Percentiles rank a stretch among this genome's conserved stretches.
Evolutionary conservation across 2,888 invertebrate species (phyloP).

Genomic region (Drosophila prolongata): DNA sequence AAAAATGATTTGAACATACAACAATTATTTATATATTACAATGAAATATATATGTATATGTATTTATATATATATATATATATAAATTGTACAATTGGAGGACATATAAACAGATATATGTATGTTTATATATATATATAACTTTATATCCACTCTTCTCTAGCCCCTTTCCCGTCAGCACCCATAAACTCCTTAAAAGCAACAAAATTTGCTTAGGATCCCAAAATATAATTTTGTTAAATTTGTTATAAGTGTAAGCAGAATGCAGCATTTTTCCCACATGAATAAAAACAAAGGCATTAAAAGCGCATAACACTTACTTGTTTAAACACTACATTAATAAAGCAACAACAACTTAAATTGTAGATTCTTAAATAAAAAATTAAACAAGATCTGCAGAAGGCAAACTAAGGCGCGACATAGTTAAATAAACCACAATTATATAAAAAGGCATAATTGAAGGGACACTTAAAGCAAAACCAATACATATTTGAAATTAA

Average conservation of each 20-base stretch:
- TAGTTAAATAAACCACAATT: constrained; percentile 68
- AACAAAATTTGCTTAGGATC: constrained; percentile 4
- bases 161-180: constrained; percentile 6
- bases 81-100: constrained; percentile 59
- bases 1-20: constrained; percentile 38
- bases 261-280: constrained; percentile 4
- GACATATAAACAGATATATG: constrained; percentile 41
- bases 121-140: constrained; percentile 12
- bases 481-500: constrained; percentile 75
- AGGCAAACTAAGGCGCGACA: constrained; percentile 24
- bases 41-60: constrained; percentile 43
- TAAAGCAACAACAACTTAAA: constrained; percentile 36
- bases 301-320: constrained; percentile 1
- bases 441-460: constrained; percentile 52
- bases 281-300: constrained; percentile 9
- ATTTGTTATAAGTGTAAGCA: constrained; percentile 20
- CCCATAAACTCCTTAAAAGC: constrained; percentile 6
- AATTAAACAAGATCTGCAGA: constrained; percentile 31
- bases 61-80: constrained; percentile 9
- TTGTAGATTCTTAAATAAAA: constrained; percentile 16
- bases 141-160: constrained; percentile 12
- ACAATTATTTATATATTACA: constrained; percentile 63
- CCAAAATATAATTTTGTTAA: constrained; percentile 13
- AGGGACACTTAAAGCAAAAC: constrained; percentile 48
- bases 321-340: constrained; percentile 13